Evolutionary conservation across 2,113 vertebrate species (phyloP).

Genomic region (Sebastes fasciatus): DNA sequence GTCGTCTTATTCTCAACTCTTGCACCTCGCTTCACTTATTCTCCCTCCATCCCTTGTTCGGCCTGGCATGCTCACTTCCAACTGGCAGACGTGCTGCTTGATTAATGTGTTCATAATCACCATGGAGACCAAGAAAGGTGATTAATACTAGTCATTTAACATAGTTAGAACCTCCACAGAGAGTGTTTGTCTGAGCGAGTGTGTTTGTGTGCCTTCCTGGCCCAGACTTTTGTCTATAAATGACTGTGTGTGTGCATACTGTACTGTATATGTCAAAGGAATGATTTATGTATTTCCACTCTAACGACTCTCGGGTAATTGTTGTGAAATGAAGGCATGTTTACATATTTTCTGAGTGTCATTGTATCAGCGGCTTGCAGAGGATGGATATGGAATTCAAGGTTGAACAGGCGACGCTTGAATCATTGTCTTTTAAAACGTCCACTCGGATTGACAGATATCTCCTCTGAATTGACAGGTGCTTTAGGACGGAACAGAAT

Average conservation of each 20-base stretch:
- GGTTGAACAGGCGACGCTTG: conserved; percentile 6
- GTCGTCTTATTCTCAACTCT: not conserved
- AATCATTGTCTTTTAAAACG: conserved; percentile 9
- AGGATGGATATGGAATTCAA: conserved; percentile 6
- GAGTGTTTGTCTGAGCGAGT: conserved; percentile 44
- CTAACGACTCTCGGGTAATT: conserved; percentile 47
- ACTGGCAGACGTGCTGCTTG: conserved; percentile 63
- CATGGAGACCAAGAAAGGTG: conserved; percentile 64
- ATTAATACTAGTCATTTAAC: conserved; percentile 78
- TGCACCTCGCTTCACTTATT: conserved; percentile 11
- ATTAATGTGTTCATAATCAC: conserved; percentile 78
- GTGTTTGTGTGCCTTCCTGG: conserved; percentile 19
- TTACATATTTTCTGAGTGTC: conserved; percentile 37
- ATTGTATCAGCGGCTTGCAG: conserved; percentile 3
- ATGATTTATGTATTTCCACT: conserved; percentile 59
- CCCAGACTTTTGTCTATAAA: not conserved
- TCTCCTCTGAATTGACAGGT: conserved; percentile 17
- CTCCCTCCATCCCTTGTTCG: conserved; percentile 21
- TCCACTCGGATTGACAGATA: conserved; percentile 20
- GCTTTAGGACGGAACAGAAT: conserved; percentile 7
- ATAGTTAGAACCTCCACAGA: conserved; percentile 45
- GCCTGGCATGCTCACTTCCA: conserved; percentile 45
- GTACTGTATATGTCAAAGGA: conserved; percentile 34
- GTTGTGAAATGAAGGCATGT: conserved; percentile 52
- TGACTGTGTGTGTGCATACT: conserved; percentile 9